These are phyloP conservation scores for Heliangelus exortis DNA, from an alignment of 2,797 vertebrate genomes.

Conservation along the genomic window DNA sequence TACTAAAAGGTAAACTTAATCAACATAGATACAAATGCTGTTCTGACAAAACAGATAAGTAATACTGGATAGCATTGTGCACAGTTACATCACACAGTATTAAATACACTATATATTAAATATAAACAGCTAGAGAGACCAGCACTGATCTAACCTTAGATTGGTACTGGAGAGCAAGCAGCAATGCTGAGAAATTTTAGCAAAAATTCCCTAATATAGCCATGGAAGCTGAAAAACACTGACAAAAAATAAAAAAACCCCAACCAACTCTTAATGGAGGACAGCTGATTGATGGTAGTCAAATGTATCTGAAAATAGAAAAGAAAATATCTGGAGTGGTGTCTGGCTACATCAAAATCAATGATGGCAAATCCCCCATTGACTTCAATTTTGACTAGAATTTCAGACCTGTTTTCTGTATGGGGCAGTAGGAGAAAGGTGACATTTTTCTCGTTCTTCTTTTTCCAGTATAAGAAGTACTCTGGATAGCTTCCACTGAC, in stretches of 20 bases:
- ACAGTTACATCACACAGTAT: neutral
- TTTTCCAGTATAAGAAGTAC: slow-evolving; percentile 18
- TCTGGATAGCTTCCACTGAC: neutral
- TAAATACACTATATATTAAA: no score
- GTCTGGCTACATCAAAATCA: neutral
- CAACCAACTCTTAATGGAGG: neutral
- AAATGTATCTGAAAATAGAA: slow-evolving; percentile 13
- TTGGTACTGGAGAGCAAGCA: neutral
- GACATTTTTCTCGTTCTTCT: neutral
- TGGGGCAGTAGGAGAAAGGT: neutral
- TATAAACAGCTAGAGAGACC: neutral
- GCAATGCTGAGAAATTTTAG: neutral
- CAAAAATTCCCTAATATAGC: neutral
- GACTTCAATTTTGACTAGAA: neutral
- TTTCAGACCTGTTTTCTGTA: neutral
- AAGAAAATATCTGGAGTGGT: neutral
- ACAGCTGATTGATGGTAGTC: neutral
- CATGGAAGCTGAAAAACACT: neutral
- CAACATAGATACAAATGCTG: neutral
- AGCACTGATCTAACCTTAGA: neutral
- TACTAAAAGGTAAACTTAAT: neutral
- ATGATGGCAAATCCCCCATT: neutral
- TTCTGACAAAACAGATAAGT: neutral
- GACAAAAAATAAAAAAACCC: neutral
- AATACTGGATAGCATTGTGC: neutral